A percentile compares a stretch with the other conserved stretches of the same genome.
These are phyloP conservation scores for Phylloscopus trochiloides DNA, from an alignment of 2,113 vertebrate genomes.

Conservation along the genomic window DNA sequence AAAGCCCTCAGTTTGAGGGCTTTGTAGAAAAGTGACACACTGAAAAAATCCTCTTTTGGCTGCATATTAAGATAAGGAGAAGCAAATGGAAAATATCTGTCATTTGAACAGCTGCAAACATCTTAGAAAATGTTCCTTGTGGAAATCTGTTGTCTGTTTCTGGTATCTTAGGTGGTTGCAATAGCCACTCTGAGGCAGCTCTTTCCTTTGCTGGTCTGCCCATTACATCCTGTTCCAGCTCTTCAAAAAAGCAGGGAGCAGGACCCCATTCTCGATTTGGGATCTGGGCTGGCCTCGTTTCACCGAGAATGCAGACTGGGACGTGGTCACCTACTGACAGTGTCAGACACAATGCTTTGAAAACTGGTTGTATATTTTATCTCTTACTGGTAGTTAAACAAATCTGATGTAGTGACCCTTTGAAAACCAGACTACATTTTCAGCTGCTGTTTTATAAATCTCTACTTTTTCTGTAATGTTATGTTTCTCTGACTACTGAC, in stretches of 20 bases:
- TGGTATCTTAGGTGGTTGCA: background rate
- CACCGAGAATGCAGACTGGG: background rate
- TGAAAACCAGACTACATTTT: background rate
- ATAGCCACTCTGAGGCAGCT: background rate
- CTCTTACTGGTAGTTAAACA: background rate
- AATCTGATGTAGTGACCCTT: background rate
- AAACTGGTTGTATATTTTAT: background rate
- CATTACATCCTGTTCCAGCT: fast-evolving
- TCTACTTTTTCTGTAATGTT: background rate
- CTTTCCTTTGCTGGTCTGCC: background rate
- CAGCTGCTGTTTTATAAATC: background rate
- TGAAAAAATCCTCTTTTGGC: background rate
- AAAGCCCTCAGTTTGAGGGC: background rate
- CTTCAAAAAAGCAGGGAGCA: background rate
- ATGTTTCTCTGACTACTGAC: background rate
- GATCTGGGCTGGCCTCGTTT: background rate
- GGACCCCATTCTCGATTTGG: fast-evolving
- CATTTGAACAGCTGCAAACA: background rate
- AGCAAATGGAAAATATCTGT: background rate
- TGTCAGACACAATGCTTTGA: background rate
- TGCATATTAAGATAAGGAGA: background rate
- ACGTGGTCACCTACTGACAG: background rate
- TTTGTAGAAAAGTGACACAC: background rate
- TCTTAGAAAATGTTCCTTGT: background rate
- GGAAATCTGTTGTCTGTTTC: background rate